These are phyloP conservation scores for Cylas formicarius DNA, from an alignment of 1,140 invertebrate species.

Conservation along the genomic window DNA sequence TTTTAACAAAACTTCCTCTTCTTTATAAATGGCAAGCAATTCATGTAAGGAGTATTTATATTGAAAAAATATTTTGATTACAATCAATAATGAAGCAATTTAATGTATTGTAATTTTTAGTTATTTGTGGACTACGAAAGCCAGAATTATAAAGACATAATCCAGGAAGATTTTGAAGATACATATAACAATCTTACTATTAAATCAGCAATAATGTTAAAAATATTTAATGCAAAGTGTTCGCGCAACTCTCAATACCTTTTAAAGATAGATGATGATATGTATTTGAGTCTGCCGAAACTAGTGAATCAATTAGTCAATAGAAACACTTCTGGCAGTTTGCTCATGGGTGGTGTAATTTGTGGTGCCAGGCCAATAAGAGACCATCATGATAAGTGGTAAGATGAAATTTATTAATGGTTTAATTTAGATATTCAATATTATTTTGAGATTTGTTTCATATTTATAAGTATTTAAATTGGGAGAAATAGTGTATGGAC, in stretches of 20 bases:
- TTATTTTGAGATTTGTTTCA: no score
- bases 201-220: constrained; percentile 80
- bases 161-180: constrained; percentile 84
- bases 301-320: constrained; percentile 41
- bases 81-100: no score
- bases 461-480: no score
- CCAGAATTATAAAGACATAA: constrained; percentile 68
- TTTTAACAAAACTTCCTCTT: no score
- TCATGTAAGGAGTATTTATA: no score
- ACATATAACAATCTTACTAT: constrained; percentile 89
- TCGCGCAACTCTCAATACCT: constrained; percentile 51
- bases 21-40: no score
- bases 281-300: constrained; percentile 66
- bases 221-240: constrained; percentile 67
- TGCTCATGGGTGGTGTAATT: constrained; percentile 66
- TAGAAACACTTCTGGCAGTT: constrained; percentile 39
- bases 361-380: constrained; percentile 64
- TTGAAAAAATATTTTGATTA: no score
- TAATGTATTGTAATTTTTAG: no score
- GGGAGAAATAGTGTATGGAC: no score
- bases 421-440: no score
- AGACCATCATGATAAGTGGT: constrained; percentile 71
- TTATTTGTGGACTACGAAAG: no score
- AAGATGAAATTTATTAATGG: constrained; percentile 34
- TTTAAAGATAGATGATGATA: constrained; percentile 80